A percentile compares a stretch with the other conserved stretches of the same genome.
Evolutionary conservation across 2,888 invertebrate species (phyloP).

Genomic region (Amiota mariae): DNA sequence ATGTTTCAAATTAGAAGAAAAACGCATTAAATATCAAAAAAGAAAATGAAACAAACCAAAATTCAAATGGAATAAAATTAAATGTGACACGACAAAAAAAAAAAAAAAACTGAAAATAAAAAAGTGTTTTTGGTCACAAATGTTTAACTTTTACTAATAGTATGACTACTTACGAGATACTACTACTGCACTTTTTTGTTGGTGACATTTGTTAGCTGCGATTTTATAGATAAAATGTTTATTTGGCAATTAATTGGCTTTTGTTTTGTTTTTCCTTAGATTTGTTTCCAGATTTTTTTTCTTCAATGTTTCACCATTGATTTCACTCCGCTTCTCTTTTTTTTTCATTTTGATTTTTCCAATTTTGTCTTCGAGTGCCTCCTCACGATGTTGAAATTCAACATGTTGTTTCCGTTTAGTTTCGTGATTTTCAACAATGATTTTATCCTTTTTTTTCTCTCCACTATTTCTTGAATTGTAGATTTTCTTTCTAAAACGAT

Average conservation of each 20-base stretch:
- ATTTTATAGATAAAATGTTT: conserved; percentile 70
- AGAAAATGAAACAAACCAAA: conserved; percentile 29
- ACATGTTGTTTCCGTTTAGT: conserved; percentile 49
- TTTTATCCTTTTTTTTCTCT: conserved; percentile 40
- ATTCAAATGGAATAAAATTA: conserved; percentile 31
- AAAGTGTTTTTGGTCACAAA: conserved; percentile 67
- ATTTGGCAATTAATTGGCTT: conserved; percentile 72
- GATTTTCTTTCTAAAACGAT: conserved; percentile 24
- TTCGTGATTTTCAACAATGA: conserved; percentile 68
- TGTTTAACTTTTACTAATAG: conserved; percentile 70
- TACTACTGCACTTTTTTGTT: conserved; percentile 22
- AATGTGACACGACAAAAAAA: conserved; percentile 42
- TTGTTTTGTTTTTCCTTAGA: conserved; percentile 59
- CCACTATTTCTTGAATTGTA: neutral
- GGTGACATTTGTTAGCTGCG: conserved; percentile 45
- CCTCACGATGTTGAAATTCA: conserved; percentile 70
- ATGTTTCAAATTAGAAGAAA: conserved; percentile 43
- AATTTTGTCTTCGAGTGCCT: conserved; percentile 12
- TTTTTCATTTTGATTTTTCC: conserved; percentile 23
- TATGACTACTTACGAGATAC: conserved; percentile 32
- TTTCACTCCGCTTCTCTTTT: neutral
- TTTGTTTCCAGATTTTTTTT: conserved; percentile 60
- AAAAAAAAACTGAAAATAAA: conserved; percentile 46
- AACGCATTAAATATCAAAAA: conserved; percentile 17
- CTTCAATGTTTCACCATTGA: too few species aligned